Conservation (phyloP, 2,113 vertebrate species). For the Takifugu bimaculatus region DNA sequence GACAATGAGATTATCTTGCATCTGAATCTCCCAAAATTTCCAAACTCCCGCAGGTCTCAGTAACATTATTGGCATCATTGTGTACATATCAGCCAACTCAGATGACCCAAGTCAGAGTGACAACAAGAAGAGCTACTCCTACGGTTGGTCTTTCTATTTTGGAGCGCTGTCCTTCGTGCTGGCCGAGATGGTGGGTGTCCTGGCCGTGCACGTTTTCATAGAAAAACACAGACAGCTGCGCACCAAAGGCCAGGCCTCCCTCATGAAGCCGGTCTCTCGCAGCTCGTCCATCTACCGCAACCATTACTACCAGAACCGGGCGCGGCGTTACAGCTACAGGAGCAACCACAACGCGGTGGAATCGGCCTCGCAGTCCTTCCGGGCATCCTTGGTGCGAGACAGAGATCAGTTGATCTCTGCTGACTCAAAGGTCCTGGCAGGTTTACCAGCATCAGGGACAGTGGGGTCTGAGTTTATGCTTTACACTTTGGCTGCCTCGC, state of each 20-base stretch:
- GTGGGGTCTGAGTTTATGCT: constrained; percentile 58
- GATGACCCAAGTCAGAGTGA: constrained; percentile 94
- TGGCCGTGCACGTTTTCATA: constrained; percentile 96
- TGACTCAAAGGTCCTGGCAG: constrained; percentile 45
- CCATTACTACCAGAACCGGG: constrained; percentile 54
- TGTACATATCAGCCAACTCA: constrained; percentile 96
- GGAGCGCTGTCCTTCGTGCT: constrained; percentile 96
- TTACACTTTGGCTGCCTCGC: constrained; percentile 44
- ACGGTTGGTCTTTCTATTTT: constrained; percentile 98
- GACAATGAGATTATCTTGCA: neutral
- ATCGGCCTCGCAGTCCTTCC: constrained; percentile 31
- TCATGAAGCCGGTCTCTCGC: constrained; percentile 49
- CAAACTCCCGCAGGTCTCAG: constrained; percentile 80
- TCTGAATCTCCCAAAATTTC: constrained; percentile 3
- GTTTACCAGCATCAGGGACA: constrained; percentile 22
- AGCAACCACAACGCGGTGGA: constrained; percentile 55
- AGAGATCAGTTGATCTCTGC: constrained; percentile 32
- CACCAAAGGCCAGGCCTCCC: constrained; percentile 63
- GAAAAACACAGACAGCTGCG: constrained; percentile 90
- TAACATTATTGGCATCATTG: constrained; percentile 98
- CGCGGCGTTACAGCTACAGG: constrained; percentile 60
- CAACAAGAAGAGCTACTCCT: constrained; percentile 97
- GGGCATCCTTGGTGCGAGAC: constrained; percentile 38
- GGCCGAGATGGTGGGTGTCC: constrained; percentile 93
- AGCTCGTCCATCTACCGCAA: constrained; percentile 62